A percentile compares a stretch with the other conserved stretches of the same genome.
These are phyloP conservation scores for Micropoecilia bifurca DNA, from an alignment of 2,797 vertebrate species.

Conservation along the genomic window DNA sequence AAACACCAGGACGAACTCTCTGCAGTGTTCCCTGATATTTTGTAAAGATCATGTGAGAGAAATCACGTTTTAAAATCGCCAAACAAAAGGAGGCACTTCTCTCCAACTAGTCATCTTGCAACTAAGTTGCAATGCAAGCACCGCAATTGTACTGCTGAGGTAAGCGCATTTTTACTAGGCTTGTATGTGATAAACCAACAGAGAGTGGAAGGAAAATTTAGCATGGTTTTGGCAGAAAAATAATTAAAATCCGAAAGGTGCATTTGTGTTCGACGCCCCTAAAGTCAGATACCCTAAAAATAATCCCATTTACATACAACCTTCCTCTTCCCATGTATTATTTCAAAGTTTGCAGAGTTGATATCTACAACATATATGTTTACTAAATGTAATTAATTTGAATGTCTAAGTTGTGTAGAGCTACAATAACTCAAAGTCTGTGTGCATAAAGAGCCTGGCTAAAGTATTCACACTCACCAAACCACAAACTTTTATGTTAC, in stretches of 20 bases:
- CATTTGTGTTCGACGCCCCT: background rate
- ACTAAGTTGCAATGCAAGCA: constrained; percentile 48
- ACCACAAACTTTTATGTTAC: background rate
- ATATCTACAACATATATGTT: background rate
- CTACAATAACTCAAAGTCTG: background rate
- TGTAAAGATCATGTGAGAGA: background rate
- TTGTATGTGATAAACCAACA: background rate
- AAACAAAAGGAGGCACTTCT: constrained; percentile 23
- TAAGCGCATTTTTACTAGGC: background rate
- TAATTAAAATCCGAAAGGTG: background rate
- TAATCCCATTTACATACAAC: background rate
- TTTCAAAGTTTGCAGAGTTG: background rate
- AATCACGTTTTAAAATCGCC: constrained; percentile 14
- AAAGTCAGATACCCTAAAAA: background rate
- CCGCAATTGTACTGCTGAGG: background rate
- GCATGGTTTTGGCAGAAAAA: background rate
- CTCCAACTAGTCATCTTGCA: constrained; percentile 28
- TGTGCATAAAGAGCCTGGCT: background rate
- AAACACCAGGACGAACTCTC: constrained; percentile 25
- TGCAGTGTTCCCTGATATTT: constrained; percentile 11
- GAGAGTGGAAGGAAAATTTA: background rate
- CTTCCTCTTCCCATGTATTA: background rate
- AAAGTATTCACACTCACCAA: background rate
- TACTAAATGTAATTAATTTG: background rate
- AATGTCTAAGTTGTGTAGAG: background rate